Evolutionary conservation across 2,888 invertebrate genomes (phyloP), one percentile per base, ranked within the genome.

Genomic region (Sarcophaga variegata): DNA sequence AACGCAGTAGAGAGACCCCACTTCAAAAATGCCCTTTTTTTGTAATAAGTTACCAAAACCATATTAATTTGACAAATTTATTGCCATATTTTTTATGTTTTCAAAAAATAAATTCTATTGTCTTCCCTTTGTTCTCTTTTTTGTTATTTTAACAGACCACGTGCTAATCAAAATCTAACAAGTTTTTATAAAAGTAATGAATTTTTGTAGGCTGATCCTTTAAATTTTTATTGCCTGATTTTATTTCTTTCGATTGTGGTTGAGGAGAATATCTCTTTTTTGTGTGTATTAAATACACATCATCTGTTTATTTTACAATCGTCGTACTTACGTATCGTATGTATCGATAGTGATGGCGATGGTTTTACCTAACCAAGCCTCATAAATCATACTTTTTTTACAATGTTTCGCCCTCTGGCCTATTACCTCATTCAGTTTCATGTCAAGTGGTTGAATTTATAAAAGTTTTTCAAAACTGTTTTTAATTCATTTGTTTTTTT

Each of bases 11-110:
- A 45, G 4, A 17, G 2, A 20, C 8, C 67, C 49, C 25, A 47
- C 69, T 72, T 27, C 17, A 76, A 70, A 66, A 49, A 72, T 54
- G 14, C 2, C 54, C 67, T 67, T 20, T 67, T 22, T n/a, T 37
- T 37, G n/a, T 67, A 11, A 3, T 27, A 47, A 11, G 1, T 45
- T 60, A 45, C 37, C 22, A 59, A 54, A 64, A 59, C 64, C 54
- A 79, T 8, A n/a, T 37, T 37, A 25, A 27, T n/a, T 20, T 63
- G 75, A 69, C 27, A 84, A 80, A 84, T 87, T 84, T 87, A 87
- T 84, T 79, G 76, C 71, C 72, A 79, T 83, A 47, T 71, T 76
- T 82, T 84, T 82, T 87, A 47, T 71, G 62, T 78, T 83, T 62
- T 66, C 62, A 83, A 79, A 49, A 63, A 79, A 64, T 79, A 37